Conservation (phyloP, 2,113 vertebrate genomes). For the Hypomesus transpacificus region DNA sequence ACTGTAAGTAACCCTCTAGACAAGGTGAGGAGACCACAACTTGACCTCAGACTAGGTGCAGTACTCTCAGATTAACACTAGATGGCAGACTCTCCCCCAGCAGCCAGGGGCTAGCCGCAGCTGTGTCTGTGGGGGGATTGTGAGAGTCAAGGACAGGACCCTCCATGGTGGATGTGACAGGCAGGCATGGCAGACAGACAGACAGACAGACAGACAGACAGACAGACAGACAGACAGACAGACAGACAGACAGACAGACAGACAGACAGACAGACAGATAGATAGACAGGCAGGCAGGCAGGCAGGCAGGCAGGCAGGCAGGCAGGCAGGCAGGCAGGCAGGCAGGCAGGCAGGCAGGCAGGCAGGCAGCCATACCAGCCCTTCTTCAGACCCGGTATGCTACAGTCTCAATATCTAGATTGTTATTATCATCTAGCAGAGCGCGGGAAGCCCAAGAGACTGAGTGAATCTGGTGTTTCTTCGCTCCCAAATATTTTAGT, state of each 20-base stretch:
- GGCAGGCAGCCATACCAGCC: too few species aligned
- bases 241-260: background rate
- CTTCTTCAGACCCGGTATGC: too few species aligned
- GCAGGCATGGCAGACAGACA: background rate
- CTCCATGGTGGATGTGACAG: background rate
- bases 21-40: background rate
- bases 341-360: too few species aligned
- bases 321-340: too few species aligned
- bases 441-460: conserved; percentile 35
- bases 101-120: background rate
- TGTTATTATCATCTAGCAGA: conserved; percentile 13
- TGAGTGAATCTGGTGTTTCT: conserved; percentile 12
- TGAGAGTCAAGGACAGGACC: background rate
- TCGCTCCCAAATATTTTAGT: conserved; percentile 41
- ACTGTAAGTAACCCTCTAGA: background rate
- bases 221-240: background rate
- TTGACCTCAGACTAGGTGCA: background rate
- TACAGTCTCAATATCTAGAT: background rate
- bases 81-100: conserved; percentile 42
- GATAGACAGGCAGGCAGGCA: background rate
- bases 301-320: too few species aligned
- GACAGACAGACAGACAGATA: background rate
- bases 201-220: background rate
- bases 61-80: conserved; percentile 18
- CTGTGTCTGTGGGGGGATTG: background rate